Evolutionary conservation across 2,113 vertebrate genomes (phyloP).

Genomic region (Cygnus buccinator): DNA sequence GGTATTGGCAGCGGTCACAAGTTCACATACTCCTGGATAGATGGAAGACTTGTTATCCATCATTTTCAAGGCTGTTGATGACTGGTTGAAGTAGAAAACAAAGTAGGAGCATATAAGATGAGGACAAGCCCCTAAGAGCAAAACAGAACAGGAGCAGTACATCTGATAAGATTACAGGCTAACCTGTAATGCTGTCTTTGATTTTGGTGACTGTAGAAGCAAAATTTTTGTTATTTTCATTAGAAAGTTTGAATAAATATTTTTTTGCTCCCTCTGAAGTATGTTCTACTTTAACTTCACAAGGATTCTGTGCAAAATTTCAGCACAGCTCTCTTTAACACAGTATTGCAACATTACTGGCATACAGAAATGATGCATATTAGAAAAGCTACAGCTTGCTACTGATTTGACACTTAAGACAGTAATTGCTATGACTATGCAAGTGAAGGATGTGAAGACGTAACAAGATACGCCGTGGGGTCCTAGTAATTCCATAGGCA

Average conservation of each 20-base stretch:
- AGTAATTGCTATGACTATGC: not conserved
- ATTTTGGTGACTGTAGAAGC: not conserved
- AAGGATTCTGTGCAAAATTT: not conserved
- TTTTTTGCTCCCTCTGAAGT: not conserved
- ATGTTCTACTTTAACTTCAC: not conserved
- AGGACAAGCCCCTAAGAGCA: not conserved
- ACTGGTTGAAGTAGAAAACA: not conserved
- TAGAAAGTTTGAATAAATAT: not conserved
- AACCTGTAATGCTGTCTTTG: not conserved
- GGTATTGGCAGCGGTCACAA: not conserved
- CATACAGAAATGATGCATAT: not conserved
- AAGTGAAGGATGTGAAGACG: not conserved
- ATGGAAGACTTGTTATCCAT: not conserved
- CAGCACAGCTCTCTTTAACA: not conserved
- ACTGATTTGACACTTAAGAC: not conserved
- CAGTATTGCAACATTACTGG: not conserved
- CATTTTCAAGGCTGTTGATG: not conserved
- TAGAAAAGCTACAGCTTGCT: not conserved
- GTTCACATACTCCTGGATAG: not conserved
- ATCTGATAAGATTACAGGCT: not conserved
- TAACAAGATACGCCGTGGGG: not conserved
- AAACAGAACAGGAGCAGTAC: not conserved
- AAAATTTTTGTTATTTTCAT: not conserved
- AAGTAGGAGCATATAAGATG: not conserved
- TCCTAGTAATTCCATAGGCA: not conserved